These are phyloP conservation scores for Sinella curviseta DNA, from an alignment of 1,140 invertebrate genomes.

Conservation along the genomic window DNA sequence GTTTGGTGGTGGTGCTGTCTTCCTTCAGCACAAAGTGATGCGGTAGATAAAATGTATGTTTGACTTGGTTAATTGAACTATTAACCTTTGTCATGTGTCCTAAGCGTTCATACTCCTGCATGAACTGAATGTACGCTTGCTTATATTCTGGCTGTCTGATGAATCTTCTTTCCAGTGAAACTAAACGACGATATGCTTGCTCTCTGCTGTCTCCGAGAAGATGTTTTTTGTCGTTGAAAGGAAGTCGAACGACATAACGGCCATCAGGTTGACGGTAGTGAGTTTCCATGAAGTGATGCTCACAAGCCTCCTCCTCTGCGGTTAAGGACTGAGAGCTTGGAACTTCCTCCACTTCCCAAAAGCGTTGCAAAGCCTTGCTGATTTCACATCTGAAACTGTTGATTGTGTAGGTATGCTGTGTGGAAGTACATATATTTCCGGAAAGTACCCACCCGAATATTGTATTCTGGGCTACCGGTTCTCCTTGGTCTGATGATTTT, in stretches of 20 bases:
- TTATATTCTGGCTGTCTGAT: background rate
- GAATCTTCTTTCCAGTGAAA: background rate
- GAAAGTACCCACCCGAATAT: background rate
- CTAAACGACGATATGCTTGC: background rate
- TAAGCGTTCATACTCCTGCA: conserved; percentile 52
- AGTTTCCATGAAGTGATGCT: conserved; percentile 43
- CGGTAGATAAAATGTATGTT: conserved; percentile 56
- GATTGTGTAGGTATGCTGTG: conserved; percentile 47
- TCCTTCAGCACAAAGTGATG: conserved; percentile 54
- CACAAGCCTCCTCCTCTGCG: conserved; percentile 44
- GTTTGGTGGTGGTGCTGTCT: conserved; percentile 51
- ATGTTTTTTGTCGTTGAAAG: conserved; percentile 44
- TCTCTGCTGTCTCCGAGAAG: conserved; percentile 40
- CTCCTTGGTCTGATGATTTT: background rate
- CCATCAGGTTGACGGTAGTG: conserved; percentile 39
- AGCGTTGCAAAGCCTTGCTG: background rate
- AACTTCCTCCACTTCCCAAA: background rate
- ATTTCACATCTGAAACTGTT: background rate
- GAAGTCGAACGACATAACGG: conserved; percentile 49
- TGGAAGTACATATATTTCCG: conserved; percentile 23
- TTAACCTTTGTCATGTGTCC: conserved; percentile 50
- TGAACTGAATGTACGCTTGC: conserved; percentile 45
- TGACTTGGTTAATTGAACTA: background rate
- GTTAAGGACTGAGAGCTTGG: background rate
- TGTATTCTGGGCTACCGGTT: background rate